A percentile compares a stretch with the other conserved stretches of the same genome.
phyloP scores from a whole-genome alignment of 2,113 vertebrate species.

The Corvus hawaiiensis region DNA sequence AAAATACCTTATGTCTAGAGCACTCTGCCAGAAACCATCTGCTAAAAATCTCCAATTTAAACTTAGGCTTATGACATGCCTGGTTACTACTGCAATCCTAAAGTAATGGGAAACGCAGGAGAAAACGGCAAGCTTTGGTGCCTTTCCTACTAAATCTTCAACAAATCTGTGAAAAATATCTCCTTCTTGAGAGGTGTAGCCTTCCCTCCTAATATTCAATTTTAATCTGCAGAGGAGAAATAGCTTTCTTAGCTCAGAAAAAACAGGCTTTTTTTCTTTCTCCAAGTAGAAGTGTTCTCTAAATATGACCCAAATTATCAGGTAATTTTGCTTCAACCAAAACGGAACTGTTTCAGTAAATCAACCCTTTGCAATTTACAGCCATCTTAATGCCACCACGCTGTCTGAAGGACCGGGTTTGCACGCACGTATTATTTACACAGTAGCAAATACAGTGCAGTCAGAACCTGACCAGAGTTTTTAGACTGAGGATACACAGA shows the following conservation, averaged over 20 bases:
- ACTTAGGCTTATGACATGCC: background rate
- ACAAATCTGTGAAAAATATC: background rate
- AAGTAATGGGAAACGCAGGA: background rate
- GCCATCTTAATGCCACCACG: background rate
- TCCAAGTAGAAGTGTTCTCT: background rate
- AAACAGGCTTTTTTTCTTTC: background rate
- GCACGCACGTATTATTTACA: background rate
- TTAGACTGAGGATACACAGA: background rate
- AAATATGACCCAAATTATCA: background rate
- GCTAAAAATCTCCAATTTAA: background rate
- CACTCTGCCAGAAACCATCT: constrained; percentile 23
- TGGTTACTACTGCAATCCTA: background rate
- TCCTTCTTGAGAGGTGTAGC: background rate
- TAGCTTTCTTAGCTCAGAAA: background rate
- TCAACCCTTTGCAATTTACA: background rate
- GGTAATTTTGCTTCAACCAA: background rate
- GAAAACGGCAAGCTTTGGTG: background rate
- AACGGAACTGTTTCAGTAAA: background rate
- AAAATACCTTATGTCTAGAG: constrained; percentile 3
- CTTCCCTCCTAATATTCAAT: background rate
- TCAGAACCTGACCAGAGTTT: background rate
- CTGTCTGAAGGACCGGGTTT: accelerated
- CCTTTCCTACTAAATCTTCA: background rate
- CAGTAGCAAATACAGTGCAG: background rate
- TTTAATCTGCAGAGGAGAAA: background rate